Percentiles rank a stretch among this genome's conserved stretches.
Conservation (phyloP, 2,888 invertebrate species). For the Neocrepidodera transversa region DNA sequence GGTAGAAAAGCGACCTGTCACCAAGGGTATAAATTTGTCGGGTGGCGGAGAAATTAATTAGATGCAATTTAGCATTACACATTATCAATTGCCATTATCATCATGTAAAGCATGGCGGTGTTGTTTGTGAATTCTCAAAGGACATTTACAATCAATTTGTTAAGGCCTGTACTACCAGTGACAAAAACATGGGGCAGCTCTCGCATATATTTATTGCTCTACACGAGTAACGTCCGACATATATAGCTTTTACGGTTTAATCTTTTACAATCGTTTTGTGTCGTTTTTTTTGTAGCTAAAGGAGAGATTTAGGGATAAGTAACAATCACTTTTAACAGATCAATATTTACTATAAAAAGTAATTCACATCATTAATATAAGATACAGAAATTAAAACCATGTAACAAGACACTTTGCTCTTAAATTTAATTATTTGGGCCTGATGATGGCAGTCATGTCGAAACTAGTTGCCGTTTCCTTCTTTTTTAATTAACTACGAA, state of each 20-base stretch:
- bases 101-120: conserved; percentile 49
- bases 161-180: conserved; percentile 42
- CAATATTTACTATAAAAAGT: no score
- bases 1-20: conserved; percentile 15
- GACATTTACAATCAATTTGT: conserved; percentile 49
- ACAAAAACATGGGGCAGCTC: conserved; percentile 41
- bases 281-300: conserved; percentile 6
- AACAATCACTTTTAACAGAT: background rate
- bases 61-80: conserved; percentile 45
- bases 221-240: conserved; percentile 9
- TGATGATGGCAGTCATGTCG: no score
- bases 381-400: no score
- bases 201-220: conserved; percentile 24
- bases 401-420: no score
- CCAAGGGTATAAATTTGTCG: conserved; percentile 16
- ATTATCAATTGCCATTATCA: conserved; percentile 50
- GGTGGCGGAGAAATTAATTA: conserved; percentile 44
- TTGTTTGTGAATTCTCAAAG: conserved; percentile 46
- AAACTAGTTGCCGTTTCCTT: no score
- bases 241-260: conserved; percentile 12
- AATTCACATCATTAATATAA: no score
- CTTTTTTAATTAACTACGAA: no score
- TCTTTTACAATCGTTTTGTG: conserved; percentile 10
- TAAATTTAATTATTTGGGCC: no score
- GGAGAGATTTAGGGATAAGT: conserved; percentile 10